These are phyloP conservation scores for Brachionus rotundiformis DNA, from an alignment of 1,140 invertebrate species.

Conservation along the genomic window DNA sequence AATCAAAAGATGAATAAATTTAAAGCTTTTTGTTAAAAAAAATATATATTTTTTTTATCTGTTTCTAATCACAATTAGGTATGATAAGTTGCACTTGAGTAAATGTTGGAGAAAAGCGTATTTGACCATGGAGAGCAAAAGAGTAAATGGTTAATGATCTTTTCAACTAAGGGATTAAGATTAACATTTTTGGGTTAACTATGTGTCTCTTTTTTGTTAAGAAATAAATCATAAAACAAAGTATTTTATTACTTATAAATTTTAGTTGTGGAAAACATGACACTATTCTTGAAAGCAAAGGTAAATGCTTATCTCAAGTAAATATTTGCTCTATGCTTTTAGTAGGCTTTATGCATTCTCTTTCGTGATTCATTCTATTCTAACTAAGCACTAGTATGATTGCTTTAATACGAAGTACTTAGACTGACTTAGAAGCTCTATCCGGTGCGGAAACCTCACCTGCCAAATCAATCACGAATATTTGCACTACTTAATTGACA, in stretches of 20 bases:
- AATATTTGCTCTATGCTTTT: not conserved
- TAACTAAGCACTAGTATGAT: not conserved
- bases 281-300: constrained; percentile 22
- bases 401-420: not conserved
- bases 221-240: not conserved
- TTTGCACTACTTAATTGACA: not conserved
- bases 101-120: not conserved
- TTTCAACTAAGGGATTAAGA: not conserved
- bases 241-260: not conserved
- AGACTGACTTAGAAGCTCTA: not conserved
- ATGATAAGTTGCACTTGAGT: not conserved
- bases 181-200: constrained; percentile 36
- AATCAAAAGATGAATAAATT: not conserved
- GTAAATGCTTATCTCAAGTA: constrained; percentile 19
- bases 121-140: not conserved
- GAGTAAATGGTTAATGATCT: not conserved
- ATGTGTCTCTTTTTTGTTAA: not conserved
- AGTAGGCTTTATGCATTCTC: not conserved
- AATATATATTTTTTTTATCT: not conserved
- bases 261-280: not conserved
- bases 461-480: not conserved
- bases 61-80: not conserved
- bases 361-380: not conserved
- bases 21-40: constrained; percentile 2
- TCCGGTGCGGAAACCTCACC: not conserved